phyloP scores from a whole-genome alignment of 1,140 invertebrate species.

The Nasonia longicornis region DNA sequence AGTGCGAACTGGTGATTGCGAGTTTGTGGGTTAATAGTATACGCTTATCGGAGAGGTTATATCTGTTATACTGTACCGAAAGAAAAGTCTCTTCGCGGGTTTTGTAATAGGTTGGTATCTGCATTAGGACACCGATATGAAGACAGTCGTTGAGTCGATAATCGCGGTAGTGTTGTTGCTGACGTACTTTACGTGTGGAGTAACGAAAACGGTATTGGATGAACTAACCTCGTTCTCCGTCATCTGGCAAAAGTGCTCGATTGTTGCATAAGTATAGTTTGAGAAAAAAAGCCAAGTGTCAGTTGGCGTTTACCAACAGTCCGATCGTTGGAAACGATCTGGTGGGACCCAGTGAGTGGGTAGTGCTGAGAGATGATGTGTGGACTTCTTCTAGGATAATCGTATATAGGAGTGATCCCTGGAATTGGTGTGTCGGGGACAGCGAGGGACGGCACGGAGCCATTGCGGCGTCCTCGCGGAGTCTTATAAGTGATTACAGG shows the following conservation, averaged over 20 bases:
- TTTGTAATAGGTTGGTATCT: too few relatives aligned
- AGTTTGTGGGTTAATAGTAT: too few relatives aligned
- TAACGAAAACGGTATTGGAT: neutral
- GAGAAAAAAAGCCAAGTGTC: neutral
- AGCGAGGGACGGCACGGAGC: neutral
- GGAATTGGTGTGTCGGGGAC: neutral
- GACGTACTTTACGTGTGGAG: too few relatives aligned
- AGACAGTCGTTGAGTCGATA: too few relatives aligned
- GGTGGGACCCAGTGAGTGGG: neutral
- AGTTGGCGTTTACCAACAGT: neutral
- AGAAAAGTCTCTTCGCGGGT: too few relatives aligned
- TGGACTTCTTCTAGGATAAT: neutral
- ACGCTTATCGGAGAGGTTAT: too few relatives aligned
- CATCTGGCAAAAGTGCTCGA: neutral
- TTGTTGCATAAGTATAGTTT: too few relatives aligned
- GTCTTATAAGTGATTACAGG: neutral
- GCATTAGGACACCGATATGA: too few relatives aligned
- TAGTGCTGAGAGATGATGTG: neutral
- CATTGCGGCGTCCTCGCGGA: too few relatives aligned
- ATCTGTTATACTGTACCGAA: too few relatives aligned
- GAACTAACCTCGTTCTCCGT: neutral
- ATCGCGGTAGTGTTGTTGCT: too few relatives aligned
- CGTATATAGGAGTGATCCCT: neutral
- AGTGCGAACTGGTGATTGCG: too few relatives aligned
- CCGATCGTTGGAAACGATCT: neutral